phyloP scores from a whole-genome alignment of 2,797 vertebrate genomes.

The Aselliscus stoliczkanus region DNA sequence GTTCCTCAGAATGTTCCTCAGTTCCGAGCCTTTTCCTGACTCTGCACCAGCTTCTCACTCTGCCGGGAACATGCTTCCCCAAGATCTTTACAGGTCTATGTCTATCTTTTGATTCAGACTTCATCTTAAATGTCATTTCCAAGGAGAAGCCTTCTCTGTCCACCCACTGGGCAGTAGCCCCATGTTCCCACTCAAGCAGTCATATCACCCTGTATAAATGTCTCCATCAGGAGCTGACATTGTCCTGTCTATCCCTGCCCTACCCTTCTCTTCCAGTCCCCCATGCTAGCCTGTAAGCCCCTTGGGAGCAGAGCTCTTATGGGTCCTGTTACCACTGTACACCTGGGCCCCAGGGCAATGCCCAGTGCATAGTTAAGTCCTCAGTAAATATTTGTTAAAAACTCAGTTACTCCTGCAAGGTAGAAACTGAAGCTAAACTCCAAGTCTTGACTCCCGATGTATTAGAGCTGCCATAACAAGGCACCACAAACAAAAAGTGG shows the following conservation, averaged over 20 bases:
- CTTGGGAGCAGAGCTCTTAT: not conserved
- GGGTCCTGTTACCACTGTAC: not conserved
- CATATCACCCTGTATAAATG: not conserved
- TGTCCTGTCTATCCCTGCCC: not conserved
- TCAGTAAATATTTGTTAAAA: not conserved
- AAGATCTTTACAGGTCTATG: not conserved
- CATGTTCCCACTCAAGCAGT: not conserved
- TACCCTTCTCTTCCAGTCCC: not conserved
- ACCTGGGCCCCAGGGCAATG: not conserved
- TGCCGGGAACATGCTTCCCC: not conserved
- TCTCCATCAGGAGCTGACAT: not conserved
- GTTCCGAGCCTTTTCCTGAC: not conserved
- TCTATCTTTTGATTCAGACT: not conserved
- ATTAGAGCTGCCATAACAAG: not conserved
- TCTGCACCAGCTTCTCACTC: not conserved
- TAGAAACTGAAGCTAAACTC: not conserved
- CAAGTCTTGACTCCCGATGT: not conserved
- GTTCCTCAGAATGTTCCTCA: too few relatives aligned
- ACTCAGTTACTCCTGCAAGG: not conserved
- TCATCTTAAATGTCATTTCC: not conserved
- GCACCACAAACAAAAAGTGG: not conserved
- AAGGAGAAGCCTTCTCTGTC: not conserved
- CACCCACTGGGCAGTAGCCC: not conserved
- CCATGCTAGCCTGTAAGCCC: not conserved
- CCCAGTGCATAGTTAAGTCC: not conserved